Conservation (phyloP, 2,888 invertebrate genomes). For the Campopleginae sp. region DNA sequence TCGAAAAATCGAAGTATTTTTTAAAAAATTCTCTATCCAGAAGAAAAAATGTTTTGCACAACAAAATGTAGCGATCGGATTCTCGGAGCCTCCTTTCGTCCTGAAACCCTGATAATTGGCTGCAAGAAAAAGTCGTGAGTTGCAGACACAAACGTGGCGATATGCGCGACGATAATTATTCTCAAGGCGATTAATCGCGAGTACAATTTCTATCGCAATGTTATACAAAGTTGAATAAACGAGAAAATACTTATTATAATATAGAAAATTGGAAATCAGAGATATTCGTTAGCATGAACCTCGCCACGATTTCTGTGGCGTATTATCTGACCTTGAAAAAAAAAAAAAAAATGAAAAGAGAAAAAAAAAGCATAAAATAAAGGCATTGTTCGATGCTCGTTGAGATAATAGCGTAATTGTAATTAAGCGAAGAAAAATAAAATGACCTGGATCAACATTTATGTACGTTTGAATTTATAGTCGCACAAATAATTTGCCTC, state of each 20-base stretch:
- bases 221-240: slow-evolving; percentile 12
- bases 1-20: not conserved
- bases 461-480: slow-evolving; percentile 12
- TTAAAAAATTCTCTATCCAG: not conserved
- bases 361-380: not conserved
- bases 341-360: not conserved
- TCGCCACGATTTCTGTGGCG: slow-evolving; percentile 27
- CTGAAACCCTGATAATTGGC: not conserved
- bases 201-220: slow-evolving; percentile 8
- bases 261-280: slow-evolving; percentile 49
- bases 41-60: not conserved
- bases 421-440: slow-evolving; percentile 10
- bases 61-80: not conserved
- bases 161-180: not conserved
- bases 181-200: not conserved
- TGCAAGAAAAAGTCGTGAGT: not conserved
- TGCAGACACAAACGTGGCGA: not conserved
- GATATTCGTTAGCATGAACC: slow-evolving; percentile 17
- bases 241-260: slow-evolving; percentile 27
- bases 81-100: not conserved
- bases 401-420: slow-evolving; percentile 31
- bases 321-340: slow-evolving; percentile 30
- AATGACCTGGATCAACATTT: slow-evolving; percentile 6
- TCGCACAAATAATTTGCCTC: slow-evolving; percentile 31
- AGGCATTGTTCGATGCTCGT: slow-evolving; percentile 12